A percentile compares a stretch with the other conserved stretches of the same genome.
Conservation (phyloP, 2,797 vertebrate genomes). For the Cyprinella venusta region DNA sequence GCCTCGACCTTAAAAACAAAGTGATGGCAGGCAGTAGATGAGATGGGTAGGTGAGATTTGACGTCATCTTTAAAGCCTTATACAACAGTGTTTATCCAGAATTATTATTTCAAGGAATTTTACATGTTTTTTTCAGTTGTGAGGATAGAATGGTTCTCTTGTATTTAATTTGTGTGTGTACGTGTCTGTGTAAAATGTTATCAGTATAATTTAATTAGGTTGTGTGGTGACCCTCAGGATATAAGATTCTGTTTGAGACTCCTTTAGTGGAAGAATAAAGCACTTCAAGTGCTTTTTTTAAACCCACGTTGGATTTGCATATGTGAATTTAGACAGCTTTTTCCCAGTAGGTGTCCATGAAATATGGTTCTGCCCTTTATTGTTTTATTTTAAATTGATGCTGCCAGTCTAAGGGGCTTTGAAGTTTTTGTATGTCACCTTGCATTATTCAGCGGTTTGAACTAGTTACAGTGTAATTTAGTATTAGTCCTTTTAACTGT, state of each 20-base stretch:
- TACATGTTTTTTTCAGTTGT: neutral
- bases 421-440: neutral
- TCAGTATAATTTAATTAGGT: neutral
- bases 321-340: conserved; percentile 9
- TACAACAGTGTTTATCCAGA: conserved; percentile 20
- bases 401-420: neutral
- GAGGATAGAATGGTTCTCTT: neutral
- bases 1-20: conserved; percentile 69
- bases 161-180: neutral
- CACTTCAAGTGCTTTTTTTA: neutral
- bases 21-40: conserved; percentile 63
- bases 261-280: neutral
- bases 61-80: conserved; percentile 22
- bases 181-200: neutral
- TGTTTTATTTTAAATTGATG: conserved; percentile 14
- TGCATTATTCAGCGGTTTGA: conserved; percentile 3
- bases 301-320: neutral
- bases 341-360: neutral
- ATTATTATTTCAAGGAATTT: neutral
- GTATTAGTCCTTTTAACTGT: neutral
- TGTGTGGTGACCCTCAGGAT: neutral
- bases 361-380: conserved; percentile 8
- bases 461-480: conserved; percentile 9
- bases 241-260: conserved; percentile 3
- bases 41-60: conserved; percentile 11